A percentile compares a stretch with the other conserved stretches of the same genome.
phyloP scores from a whole-genome alignment of 2,888 invertebrate species.

The Clitarchus hookeri region DNA sequence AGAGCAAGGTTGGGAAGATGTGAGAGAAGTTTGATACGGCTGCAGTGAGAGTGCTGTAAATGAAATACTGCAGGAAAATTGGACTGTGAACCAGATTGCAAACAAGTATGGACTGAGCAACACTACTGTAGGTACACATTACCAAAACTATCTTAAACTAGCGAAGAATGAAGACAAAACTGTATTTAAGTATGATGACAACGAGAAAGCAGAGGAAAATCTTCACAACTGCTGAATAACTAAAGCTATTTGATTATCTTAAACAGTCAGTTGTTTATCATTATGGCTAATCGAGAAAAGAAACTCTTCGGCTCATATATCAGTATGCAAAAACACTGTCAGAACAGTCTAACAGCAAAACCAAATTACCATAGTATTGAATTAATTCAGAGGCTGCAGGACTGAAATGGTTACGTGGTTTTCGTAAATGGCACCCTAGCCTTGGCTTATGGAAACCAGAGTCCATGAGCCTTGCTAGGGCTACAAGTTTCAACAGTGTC shows the following conservation, averaged over 20 bases:
- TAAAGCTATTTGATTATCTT: too few species aligned
- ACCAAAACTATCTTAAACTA: too few species aligned
- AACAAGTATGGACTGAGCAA: background rate
- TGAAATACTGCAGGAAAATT: background rate
- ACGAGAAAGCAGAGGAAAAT: too few species aligned
- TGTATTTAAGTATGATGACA: too few species aligned
- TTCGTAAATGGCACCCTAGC: slow-evolving; percentile 22
- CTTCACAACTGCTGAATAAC: too few species aligned
- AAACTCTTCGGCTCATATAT: background rate
- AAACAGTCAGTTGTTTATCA: too few species aligned
- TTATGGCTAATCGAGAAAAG: background rate
- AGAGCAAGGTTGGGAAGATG: slow-evolving; percentile 16
- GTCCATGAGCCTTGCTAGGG: slow-evolving; percentile 10
- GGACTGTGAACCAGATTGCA: background rate
- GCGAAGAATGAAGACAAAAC: too few species aligned
- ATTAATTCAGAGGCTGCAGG: slow-evolving; percentile 20
- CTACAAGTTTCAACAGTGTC: slow-evolving; percentile 11
- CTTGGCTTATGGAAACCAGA: slow-evolving; percentile 22
- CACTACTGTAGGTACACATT: too few species aligned
- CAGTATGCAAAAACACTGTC: background rate
- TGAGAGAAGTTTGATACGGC: background rate
- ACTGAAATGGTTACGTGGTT: background rate
- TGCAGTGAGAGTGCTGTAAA: background rate
- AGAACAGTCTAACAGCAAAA: slow-evolving; percentile 16
- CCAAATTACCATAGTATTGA: slow-evolving; percentile 18